phyloP scores from a whole-genome alignment of 2,888 invertebrate species.

The Lampropteryx suffumata region DNA sequence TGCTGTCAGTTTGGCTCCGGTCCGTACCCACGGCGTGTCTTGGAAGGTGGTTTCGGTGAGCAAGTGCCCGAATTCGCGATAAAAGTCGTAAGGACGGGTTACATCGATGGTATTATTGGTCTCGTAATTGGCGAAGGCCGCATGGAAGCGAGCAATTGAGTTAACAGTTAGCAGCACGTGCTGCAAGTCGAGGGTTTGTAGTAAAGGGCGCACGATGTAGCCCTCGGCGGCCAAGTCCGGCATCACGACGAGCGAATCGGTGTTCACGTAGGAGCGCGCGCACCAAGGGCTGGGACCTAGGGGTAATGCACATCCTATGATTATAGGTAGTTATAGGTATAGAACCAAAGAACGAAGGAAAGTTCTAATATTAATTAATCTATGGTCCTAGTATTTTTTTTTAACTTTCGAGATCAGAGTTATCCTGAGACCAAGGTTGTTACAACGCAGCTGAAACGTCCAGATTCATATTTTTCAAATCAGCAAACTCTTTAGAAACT shows the following conservation, averaged over 20 bases:
- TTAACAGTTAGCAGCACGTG: constrained; percentile 47
- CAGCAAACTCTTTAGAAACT: no score
- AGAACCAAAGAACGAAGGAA: no score
- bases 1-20: constrained; percentile 55
- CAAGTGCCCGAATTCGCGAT: constrained; percentile 45
- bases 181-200: constrained; percentile 47
- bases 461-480: no score
- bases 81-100: constrained; percentile 41
- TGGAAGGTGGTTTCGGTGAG: constrained; percentile 51
- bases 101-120: constrained; percentile 39
- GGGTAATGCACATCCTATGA: constrained; percentile 1
- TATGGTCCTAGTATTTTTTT: no score
- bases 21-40: constrained; percentile 54
- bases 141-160: constrained; percentile 65
- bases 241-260: constrained; percentile 60
- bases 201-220: constrained; percentile 43
- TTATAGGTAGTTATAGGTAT: no score
- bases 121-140: constrained; percentile 58
- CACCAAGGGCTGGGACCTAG: constrained; percentile 58
- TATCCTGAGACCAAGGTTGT: no score
- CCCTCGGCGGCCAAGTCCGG: constrained; percentile 60
- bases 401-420: no score
- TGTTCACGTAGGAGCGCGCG: constrained; percentile 52
- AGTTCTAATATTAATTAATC: no score
- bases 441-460: no score